Percentiles rank a stretch among this genome's conserved stretches.
Evolutionary conservation across 2,888 invertebrate genomes (phyloP).

Genomic region (Dinocampus coccinellae): DNA sequence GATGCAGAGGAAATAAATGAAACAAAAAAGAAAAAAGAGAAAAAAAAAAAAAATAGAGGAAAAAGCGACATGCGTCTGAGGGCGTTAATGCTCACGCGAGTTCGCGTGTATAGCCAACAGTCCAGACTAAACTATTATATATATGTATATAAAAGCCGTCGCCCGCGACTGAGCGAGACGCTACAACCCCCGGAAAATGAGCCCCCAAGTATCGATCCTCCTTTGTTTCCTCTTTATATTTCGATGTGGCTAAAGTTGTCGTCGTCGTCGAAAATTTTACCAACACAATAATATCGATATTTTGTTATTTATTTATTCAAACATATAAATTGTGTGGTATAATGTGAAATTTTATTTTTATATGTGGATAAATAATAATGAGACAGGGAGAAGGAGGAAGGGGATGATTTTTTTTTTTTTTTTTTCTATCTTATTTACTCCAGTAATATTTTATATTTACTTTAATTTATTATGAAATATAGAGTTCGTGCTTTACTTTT

Average conservation of each 20-base stretch:
- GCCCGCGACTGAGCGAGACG: conserved; percentile 2
- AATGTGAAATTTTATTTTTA: no score
- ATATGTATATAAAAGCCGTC: neutral
- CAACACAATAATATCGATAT: neutral
- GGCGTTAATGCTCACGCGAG: conserved; percentile 35
- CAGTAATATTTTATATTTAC: no score
- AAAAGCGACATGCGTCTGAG: conserved; percentile 25
- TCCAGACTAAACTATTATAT: neutral
- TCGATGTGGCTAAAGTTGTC: conserved; percentile 12
- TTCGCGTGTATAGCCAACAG: conserved; percentile 25
- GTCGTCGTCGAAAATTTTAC: no score
- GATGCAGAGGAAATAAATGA: neutral
- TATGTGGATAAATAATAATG: neutral
- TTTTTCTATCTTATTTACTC: no score
- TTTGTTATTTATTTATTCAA: neutral
- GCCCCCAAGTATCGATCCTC: conserved; percentile 31
- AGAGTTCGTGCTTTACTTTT: neutral
- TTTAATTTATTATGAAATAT: neutral
- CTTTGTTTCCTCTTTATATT: conserved; percentile 25
- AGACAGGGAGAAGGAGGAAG: no score
- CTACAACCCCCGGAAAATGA: conserved; percentile 33
- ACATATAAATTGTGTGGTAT: no score
- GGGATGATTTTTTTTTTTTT: no score
- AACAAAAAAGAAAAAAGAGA: conserved; percentile 18
- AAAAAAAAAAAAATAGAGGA: conserved; percentile 27